Evolutionary conservation across 1,140 invertebrate species (phyloP), one percentile per base, ranked within the genome.

Genomic region (Kradibia gibbosae): DNA sequence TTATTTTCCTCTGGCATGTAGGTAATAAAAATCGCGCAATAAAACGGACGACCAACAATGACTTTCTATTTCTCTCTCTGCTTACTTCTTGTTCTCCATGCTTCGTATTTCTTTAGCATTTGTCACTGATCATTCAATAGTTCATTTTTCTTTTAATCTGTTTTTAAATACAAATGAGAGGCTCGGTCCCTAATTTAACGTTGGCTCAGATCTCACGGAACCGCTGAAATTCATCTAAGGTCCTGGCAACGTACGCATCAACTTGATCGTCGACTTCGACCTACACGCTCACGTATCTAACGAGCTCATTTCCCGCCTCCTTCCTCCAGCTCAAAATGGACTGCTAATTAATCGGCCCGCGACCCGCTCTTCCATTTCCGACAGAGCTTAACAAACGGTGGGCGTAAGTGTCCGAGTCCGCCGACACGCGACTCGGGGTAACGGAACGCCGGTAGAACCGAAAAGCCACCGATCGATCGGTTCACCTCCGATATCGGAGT

Each of bases 401-500:
- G 2, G 1, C n/a, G n/a, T 31, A 2, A 2, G 48, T 28, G 22
- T 31, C 31, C n/a, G 25, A 8, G 45, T n/a, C 31, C 28, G 13
- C 50, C 7, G 36, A 74, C 50, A 31, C 60, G 60, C 60, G 60
- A 65, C 60, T 67, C 60, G 60, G 13, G 31, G 17, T 36, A 65
- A 65, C 60, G 31, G 31, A 5, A 36, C 60, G 60, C 3, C 1
- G 28, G 31, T 4, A 28, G 60, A 34, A 65, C 31, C 20, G 22
- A 65, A 65, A 65, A 65, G 31, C 60, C 31, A 28, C 36, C 28
- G 60, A 65, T 62, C 73, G 48, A 45, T 71, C n/a, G 20, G 25
- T 31, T 67, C 39, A 15, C n/a, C 28, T 45, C 45, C 28, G 75
- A 67, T 77, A 77, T 77, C 74, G n/a, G 74, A 31, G 31, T 20